These are phyloP conservation scores for Euura saliciscinereae DNA, from an alignment of 1,140 invertebrate species.

Conservation along the genomic window DNA sequence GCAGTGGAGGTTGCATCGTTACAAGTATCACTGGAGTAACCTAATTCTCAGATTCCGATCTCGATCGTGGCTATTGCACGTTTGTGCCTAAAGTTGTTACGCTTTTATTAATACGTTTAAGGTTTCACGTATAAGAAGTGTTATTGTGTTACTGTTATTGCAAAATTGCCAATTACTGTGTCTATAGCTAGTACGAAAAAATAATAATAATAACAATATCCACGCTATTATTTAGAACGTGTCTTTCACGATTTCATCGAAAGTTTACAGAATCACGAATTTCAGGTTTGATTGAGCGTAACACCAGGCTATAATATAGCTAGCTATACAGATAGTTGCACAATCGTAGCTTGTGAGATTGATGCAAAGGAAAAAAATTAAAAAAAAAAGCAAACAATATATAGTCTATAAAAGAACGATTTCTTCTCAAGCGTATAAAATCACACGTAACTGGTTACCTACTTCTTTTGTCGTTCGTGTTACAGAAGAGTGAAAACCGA, in stretches of 20 bases:
- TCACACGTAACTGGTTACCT: neutral
- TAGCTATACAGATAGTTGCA: neutral
- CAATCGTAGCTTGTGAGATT: neutral
- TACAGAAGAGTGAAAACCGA: slow-evolving; percentile 3
- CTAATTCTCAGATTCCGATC: too few species aligned
- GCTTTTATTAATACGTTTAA: too few species aligned
- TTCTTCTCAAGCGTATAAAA: neutral
- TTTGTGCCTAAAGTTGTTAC: too few species aligned
- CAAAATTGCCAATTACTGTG: too few species aligned
- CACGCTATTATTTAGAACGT: too few species aligned
- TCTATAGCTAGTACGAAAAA: too few species aligned
- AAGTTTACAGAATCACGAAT: neutral
- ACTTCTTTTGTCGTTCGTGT: neutral
- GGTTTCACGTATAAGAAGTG: too few species aligned
- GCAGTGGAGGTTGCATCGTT: too few species aligned
- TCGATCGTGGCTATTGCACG: too few species aligned
- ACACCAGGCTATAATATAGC: neutral
- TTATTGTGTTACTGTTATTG: too few species aligned
- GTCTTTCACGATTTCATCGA: neutral
- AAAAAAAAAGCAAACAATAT: neutral
- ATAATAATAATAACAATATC: too few species aligned
- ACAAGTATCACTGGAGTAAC: too few species aligned
- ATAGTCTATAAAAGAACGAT: neutral
- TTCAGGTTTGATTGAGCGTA: neutral
- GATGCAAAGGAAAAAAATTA: neutral